Base-by-base conservation (phyloP, 2,113 vertebrate genomes). In the Triplophysa tibetana region DNA sequence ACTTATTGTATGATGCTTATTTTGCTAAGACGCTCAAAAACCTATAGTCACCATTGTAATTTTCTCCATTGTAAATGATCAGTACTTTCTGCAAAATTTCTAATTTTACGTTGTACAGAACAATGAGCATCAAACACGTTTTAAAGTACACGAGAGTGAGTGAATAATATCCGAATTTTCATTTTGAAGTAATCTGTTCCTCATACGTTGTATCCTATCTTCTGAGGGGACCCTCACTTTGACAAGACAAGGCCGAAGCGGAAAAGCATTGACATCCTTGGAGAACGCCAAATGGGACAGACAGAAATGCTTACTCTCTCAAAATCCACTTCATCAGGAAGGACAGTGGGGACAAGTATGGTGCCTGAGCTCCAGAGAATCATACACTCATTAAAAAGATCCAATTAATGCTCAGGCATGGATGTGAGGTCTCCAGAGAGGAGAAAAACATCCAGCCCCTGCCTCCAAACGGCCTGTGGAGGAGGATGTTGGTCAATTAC, bases 341-440 rank as follows among this genome's bases (percentile, higher is more conserved):
- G 24, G 61, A 63, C 23, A 29, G 45, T 65, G 74, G 74, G 62
- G 74, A 65, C 74, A 65, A 54, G 19, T 1, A 13, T 76, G 16
- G 6, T 52, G 62, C 19, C 74, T 38, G 62, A 76, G 61, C 74
- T 76, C 74, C 45, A 38, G 74, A 65, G 45, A 65, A 52, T 16
- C 74, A 65, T 45, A 65, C n/a, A 67, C 61, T 33, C 69, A 81
- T 79, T 62, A 70, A 70, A 70, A 70, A 70, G 66, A 48, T 62
- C 56, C 77, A 62, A 70, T 79, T 69, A 79, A 70, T 63, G 66
- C 66, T 43, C 70, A 70, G 58, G 65, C 76, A 76, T 68, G 69
- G 74, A 65, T 79, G 54, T 62, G 58, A 33, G n/a, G 8, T 48
- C 56, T 69, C 52, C 56, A 70, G 77, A 50, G 67, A 48, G 43